phyloP scores from a whole-genome alignment of 2,113 vertebrate species.

The Plestiodon gilberti region DNA sequence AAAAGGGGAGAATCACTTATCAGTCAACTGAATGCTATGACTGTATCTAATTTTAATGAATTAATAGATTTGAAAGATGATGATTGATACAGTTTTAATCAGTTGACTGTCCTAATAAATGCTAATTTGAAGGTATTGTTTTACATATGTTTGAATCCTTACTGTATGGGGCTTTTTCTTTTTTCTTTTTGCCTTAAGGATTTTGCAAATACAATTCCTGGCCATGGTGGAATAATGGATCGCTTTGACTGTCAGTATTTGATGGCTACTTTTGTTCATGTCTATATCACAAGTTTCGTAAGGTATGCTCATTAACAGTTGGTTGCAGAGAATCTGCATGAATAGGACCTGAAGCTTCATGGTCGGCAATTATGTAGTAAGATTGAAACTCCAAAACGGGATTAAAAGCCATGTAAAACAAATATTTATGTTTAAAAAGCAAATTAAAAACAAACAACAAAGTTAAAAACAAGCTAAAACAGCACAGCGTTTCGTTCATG shows the following conservation, averaged over 20 bases:
- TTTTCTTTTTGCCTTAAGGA: slow-evolving; percentile 81
- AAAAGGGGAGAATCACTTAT: not conserved
- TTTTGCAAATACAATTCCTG: slow-evolving; percentile 96
- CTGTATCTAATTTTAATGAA: not conserved
- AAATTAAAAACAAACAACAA: too few species aligned
- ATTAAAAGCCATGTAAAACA: too few species aligned
- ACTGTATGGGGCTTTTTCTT: not conserved
- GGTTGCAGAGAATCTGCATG: not conserved
- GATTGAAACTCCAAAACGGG: too few species aligned
- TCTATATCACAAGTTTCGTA: slow-evolving; percentile 97
- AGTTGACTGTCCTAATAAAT: not conserved
- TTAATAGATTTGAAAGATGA: not conserved
- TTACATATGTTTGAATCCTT: not conserved
- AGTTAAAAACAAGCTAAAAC: too few species aligned
- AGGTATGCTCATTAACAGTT: slow-evolving; percentile 75
- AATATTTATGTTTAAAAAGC: too few species aligned
- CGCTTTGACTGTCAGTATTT: slow-evolving; percentile 98
- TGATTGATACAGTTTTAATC: not conserved
- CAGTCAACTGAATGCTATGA: not conserved
- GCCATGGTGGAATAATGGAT: slow-evolving; percentile 98
- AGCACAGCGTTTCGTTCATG: too few species aligned
- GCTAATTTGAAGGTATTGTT: not conserved
- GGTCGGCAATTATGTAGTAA: too few species aligned
- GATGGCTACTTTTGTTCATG: slow-evolving; percentile 98
- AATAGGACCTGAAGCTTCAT: too few species aligned